Evolutionary conservation across 37 sponge, comb jelly and placozoan species (phyloP).

Genomic region (Petrosia ficiformis): DNA sequence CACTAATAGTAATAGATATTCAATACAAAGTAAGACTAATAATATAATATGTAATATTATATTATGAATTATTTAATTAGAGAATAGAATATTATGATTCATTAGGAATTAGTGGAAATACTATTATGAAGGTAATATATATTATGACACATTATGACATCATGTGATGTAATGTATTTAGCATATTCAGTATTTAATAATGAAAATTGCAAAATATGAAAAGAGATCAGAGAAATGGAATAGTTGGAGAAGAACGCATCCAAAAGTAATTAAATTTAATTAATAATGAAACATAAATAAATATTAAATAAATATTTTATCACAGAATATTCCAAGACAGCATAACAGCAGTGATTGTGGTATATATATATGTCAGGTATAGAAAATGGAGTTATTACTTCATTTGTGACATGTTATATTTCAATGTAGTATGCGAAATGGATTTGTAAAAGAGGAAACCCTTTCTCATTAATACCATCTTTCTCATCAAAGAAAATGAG

Average conservation of each 20-base stretch:
- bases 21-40: conserved; percentile 14
- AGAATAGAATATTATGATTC: conserved; percentile 34
- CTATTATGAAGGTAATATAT: conserved; percentile 18
- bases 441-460: background rate
- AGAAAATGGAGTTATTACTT: background rate
- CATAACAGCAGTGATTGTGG: conserved; percentile 23
- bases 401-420: background rate
- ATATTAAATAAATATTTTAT: background rate
- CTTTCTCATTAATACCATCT: background rate
- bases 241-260: background rate
- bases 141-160: background rate
- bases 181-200: background rate
- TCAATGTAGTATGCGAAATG: conserved; percentile 33
- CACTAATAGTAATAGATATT: conserved; percentile 18
- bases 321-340: conserved; percentile 27
- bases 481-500: background rate
- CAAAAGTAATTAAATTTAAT: too few relatives aligned
- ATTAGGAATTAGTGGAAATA: background rate
- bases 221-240: background rate
- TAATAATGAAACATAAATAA: too few relatives aligned
- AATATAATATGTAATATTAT: too few relatives aligned
- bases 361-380: conserved; percentile 36
- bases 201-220: background rate
- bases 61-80: too few relatives aligned
- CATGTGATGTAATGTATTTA: background rate